Evolutionary conservation across 1,140 invertebrate genomes (phyloP).

Genomic region (Eciton burchellii): DNA sequence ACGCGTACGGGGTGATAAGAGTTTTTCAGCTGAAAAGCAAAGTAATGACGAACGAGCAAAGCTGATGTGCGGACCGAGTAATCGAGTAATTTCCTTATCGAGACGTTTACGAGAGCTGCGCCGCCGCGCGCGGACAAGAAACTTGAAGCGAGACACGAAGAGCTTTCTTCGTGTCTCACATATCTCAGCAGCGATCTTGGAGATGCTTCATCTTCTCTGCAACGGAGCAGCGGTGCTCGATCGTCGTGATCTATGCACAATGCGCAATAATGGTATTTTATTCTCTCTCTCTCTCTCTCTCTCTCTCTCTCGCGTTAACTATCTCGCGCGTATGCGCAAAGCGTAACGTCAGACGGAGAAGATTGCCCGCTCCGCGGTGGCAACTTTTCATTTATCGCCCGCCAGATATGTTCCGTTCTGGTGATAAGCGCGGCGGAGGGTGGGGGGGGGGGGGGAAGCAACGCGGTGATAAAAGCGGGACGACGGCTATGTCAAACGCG

Average conservation of each 20-base stretch:
- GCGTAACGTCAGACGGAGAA: conserved; percentile 37
- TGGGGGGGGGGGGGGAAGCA: no score
- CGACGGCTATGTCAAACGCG: no score
- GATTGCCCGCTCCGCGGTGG: conserved; percentile 51
- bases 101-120: neutral
- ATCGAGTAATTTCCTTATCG: neutral
- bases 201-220: conserved; percentile 20
- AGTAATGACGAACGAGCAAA: neutral
- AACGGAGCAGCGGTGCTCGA: conserved; percentile 30
- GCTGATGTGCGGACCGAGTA: no score
- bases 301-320: conserved; percentile 53
- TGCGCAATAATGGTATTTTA: conserved; percentile 47
- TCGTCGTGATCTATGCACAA: conserved; percentile 54
- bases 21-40: neutral
- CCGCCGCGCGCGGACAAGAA: neutral
- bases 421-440: no score
- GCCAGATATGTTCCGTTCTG: conserved; percentile 22
- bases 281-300: conserved; percentile 39
- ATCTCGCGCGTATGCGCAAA: conserved; percentile 40
- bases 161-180: neutral
- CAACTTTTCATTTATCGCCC: conserved; percentile 60
- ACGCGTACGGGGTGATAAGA: neutral
- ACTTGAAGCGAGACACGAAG: neutral
- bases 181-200: neutral
- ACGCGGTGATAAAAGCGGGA: no score